Evolutionary conservation across 30 jellyfish, hydroid and myxozoan species (phyloP).

Genomic region (Mastigias papua): DNA sequence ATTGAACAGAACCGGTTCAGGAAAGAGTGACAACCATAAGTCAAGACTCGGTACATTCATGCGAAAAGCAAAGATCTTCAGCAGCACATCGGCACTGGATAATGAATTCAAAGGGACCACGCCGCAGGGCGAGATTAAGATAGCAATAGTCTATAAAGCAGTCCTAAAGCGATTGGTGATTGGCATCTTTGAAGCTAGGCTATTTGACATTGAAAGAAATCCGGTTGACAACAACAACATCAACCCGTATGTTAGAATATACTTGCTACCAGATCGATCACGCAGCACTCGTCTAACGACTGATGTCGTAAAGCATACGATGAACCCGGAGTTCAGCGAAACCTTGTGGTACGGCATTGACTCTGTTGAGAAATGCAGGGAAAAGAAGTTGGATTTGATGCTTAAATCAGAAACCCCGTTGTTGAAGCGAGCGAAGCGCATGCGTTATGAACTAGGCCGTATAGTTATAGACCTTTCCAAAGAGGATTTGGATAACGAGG

Average conservation of each 20-base stretch:
- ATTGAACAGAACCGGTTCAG: constrained; percentile 40
- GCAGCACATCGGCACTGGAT: constrained; percentile 46
- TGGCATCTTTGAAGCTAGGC: constrained; percentile 73
- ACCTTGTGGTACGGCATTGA: constrained; percentile 73
- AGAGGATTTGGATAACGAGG: constrained; percentile 53
- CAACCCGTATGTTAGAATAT: constrained; percentile 73
- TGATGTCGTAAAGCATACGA: constrained; percentile 58
- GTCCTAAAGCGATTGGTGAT: constrained; percentile 47
- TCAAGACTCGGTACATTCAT: constrained; percentile 58
- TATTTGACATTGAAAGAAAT: constrained; percentile 10
- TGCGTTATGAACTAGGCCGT: constrained; percentile 63
- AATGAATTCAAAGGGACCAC: constrained; percentile 61
- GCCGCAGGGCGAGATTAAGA: constrained; percentile 75
- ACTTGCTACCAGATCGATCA: constrained; percentile 81
- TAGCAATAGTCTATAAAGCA: constrained; percentile 60
- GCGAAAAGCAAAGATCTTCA: constrained; percentile 54
- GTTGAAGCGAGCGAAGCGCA: constrained; percentile 70
- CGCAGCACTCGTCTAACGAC: constrained; percentile 75
- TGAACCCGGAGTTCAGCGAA: constrained; percentile 76
- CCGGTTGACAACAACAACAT: constrained; percentile 52
- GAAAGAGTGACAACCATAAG: constrained; percentile 39
- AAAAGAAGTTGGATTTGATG: constrained; percentile 70
- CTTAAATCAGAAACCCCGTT: constrained; percentile 74
- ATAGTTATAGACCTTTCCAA: constrained; percentile 70
- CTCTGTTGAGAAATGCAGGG: constrained; percentile 58